Conservation (phyloP, 2,113 vertebrate species). For the Formicarius rufipectus region DNA sequence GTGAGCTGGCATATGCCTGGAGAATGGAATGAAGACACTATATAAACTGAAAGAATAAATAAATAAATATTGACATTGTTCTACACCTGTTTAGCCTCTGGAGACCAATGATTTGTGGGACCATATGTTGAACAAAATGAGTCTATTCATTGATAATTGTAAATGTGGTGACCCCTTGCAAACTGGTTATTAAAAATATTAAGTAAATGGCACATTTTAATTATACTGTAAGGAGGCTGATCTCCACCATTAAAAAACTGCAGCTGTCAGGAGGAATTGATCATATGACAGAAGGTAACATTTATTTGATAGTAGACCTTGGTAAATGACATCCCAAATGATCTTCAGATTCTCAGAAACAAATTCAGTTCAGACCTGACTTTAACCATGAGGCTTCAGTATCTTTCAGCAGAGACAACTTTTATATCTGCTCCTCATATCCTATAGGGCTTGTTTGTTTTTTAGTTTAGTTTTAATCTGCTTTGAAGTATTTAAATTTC, state of each 20-base stretch:
- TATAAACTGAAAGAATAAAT: constrained; percentile 42
- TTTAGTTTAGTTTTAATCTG: constrained; percentile 22
- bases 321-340: constrained; percentile 29
- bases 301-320: constrained; percentile 54
- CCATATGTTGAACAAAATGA: constrained; percentile 62
- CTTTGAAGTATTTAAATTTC: constrained; percentile 30
- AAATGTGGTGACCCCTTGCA: constrained; percentile 50
- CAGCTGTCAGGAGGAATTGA: constrained; percentile 35
- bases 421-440: neutral
- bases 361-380: neutral
- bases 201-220: constrained; percentile 59
- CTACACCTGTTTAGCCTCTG: constrained; percentile 45
- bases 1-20: constrained; percentile 17
- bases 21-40: neutral
- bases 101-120: constrained; percentile 56
- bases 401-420: neutral
- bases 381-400: neutral
- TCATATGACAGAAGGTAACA: constrained; percentile 51
- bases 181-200: constrained; percentile 57
- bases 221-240: constrained; percentile 41
- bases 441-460: neutral
- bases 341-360: constrained; percentile 1
- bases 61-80: constrained; percentile 64
- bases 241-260: constrained; percentile 41
- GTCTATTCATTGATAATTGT: constrained; percentile 45